phyloP scores from a whole-genome alignment of 1,140 invertebrate species.

The Pollicipes pollicipes region DNA sequence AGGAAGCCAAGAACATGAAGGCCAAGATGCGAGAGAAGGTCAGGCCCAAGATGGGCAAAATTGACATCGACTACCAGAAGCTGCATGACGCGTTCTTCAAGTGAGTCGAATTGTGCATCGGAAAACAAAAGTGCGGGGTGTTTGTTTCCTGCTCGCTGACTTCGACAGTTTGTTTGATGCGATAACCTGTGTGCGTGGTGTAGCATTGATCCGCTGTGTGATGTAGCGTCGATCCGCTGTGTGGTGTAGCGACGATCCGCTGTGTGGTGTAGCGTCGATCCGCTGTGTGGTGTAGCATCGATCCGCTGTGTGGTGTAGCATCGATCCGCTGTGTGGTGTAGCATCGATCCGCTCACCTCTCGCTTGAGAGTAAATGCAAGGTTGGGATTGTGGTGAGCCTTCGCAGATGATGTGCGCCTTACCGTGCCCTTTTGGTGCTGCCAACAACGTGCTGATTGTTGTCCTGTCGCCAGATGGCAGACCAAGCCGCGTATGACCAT shows the following conservation, averaged over 20 bases:
- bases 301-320: too few relatives aligned
- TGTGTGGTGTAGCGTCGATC: too few relatives aligned
- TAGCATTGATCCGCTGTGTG: too few relatives aligned
- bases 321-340: too few relatives aligned
- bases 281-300: not conserved
- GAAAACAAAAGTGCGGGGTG: too few relatives aligned
- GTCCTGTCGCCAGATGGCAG: slow-evolving; percentile 56
- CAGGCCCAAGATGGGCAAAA: slow-evolving; percentile 94
- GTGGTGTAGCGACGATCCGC: too few relatives aligned
- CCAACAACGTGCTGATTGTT: not conserved
- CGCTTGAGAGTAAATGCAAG: slow-evolving; percentile 1
- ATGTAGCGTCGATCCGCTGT: too few relatives aligned
- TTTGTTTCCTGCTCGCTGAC: too few relatives aligned
- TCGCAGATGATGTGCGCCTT: slow-evolving; percentile 57
- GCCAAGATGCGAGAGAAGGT: slow-evolving; percentile 96
- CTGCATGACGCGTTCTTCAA: slow-evolving; percentile 99
- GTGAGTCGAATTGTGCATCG: slow-evolving; percentile 16
- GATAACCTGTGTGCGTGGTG: too few relatives aligned
- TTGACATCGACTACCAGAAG: slow-evolving; percentile 99
- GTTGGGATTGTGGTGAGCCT: slow-evolving; percentile 54
- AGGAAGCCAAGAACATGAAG: slow-evolving; percentile 90
- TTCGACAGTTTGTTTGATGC: too few relatives aligned
- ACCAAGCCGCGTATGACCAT: slow-evolving; percentile 97
- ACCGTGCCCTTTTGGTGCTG: slow-evolving; percentile 7
- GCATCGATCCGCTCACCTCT: not conserved